Conservation (phyloP, 1,140 invertebrate species). For the Heliconius hermathena region DNA sequence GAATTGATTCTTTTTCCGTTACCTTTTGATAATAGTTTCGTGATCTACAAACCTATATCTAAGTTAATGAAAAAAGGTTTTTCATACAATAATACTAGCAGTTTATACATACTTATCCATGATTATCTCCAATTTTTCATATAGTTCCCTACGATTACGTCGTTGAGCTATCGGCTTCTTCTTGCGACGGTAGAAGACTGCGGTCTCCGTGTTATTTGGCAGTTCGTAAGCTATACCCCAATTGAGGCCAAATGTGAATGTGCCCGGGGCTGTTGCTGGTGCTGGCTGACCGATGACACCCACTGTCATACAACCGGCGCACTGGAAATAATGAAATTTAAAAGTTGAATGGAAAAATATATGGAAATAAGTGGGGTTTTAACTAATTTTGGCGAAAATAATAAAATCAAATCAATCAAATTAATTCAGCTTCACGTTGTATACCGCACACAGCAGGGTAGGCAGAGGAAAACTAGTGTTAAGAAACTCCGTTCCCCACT, state of each 20-base stretch:
- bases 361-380: too few species aligned
- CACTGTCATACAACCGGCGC: constrained; percentile 79
- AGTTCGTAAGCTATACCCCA: constrained; percentile 90
- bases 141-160: constrained; percentile 83
- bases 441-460: too few species aligned
- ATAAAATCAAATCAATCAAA: too few species aligned
- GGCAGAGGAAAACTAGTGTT: too few species aligned
- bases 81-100: background rate
- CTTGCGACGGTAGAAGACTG: constrained; percentile 61
- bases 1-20: too few species aligned
- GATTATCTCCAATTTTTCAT: constrained; percentile 86
- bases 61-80: too few species aligned
- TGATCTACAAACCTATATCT: background rate
- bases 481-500: too few species aligned
- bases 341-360: too few species aligned
- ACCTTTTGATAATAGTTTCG: background rate
- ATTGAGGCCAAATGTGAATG: constrained; percentile 86
- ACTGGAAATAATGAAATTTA: constrained; percentile 42
- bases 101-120: constrained; percentile 85
- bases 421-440: too few species aligned
- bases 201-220: constrained; percentile 85
- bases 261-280: constrained; percentile 70
- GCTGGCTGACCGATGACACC: constrained; percentile 81
- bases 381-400: too few species aligned
- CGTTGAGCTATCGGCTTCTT: constrained; percentile 76